These are phyloP conservation scores for Linyphia triangularis DNA, from an alignment of 2,888 invertebrate genomes.

Conservation along the genomic window DNA sequence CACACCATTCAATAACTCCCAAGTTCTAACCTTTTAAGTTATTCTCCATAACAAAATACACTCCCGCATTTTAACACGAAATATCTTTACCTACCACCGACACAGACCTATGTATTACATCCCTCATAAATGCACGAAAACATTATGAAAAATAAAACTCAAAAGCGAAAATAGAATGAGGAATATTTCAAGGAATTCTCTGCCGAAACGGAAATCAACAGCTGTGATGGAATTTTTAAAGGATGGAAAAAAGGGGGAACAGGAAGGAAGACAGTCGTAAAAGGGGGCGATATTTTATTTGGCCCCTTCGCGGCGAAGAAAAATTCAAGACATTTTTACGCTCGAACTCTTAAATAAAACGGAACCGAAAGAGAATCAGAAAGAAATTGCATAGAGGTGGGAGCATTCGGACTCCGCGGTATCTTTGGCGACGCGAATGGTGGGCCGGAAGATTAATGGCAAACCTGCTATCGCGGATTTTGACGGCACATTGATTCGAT, in stretches of 20 bases:
- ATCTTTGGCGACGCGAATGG: slow-evolving; percentile 52
- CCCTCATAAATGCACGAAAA: neutral
- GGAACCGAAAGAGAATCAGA: neutral
- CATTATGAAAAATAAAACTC: neutral
- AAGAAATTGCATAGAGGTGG: slow-evolving; percentile 21
- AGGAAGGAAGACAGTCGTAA: slow-evolving; percentile 11
- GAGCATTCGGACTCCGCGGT: slow-evolving; percentile 11
- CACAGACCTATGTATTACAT: neutral
- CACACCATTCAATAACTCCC: too few species aligned
- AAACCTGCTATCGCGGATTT: slow-evolving; percentile 58
- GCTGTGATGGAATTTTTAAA: slow-evolving; percentile 34
- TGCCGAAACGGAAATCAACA: slow-evolving; percentile 38
- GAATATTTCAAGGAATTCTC: neutral
- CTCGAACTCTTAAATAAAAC: slow-evolving; percentile 57
- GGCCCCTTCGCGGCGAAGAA: neutral
- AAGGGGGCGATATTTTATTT: slow-evolving; percentile 43
- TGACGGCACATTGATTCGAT: slow-evolving; percentile 46
- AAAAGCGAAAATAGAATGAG: neutral
- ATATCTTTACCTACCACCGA: neutral
- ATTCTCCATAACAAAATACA: too few species aligned
- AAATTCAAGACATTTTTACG: slow-evolving; percentile 45
- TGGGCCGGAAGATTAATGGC: slow-evolving; percentile 58
- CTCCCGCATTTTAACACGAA: too few species aligned
- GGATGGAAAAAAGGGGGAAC: neutral
- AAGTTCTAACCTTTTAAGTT: too few species aligned